phyloP scores from a whole-genome alignment of 1,140 invertebrate genomes.

The Tetramorium simillimum region DNA sequence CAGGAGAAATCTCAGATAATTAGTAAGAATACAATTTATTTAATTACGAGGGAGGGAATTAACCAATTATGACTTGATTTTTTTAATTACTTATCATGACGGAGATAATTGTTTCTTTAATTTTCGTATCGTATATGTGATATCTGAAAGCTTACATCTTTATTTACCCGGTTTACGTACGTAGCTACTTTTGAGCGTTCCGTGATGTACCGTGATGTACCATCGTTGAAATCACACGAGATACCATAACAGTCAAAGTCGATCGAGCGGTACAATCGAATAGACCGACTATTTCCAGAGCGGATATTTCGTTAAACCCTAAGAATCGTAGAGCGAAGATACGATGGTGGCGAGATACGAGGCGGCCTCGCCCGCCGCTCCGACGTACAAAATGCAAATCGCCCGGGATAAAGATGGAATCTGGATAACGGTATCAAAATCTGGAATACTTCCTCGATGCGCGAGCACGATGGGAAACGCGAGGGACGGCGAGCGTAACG shows the following conservation, averaged over 20 bases:
- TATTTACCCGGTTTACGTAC: background rate
- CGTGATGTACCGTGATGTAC: background rate
- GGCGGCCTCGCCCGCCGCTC: conserved; percentile 31
- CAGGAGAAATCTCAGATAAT: background rate
- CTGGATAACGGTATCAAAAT: conserved; percentile 59
- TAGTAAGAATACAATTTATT: background rate
- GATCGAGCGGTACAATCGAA: conserved; percentile 15
- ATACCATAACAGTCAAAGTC: background rate
- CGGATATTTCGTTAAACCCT: conserved; percentile 63
- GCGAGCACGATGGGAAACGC: conserved; percentile 59
- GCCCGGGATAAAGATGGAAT: conserved; percentile 59
- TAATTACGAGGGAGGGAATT: background rate
- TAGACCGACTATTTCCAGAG: background rate
- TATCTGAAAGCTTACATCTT: background rate
- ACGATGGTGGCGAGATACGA: conserved; percentile 72
- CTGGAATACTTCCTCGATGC: conserved; percentile 60
- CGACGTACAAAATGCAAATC: conserved; percentile 56
- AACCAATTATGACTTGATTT: background rate
- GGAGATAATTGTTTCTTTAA: background rate
- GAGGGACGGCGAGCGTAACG: conserved; percentile 60
- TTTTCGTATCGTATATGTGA: background rate
- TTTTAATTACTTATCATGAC: background rate
- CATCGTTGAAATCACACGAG: background rate
- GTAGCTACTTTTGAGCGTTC: conserved; percentile 63
- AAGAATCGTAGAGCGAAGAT: conserved; percentile 73